phyloP scores from a whole-genome alignment of 2,888 invertebrate species.

The Smittia aterrima region DNA sequence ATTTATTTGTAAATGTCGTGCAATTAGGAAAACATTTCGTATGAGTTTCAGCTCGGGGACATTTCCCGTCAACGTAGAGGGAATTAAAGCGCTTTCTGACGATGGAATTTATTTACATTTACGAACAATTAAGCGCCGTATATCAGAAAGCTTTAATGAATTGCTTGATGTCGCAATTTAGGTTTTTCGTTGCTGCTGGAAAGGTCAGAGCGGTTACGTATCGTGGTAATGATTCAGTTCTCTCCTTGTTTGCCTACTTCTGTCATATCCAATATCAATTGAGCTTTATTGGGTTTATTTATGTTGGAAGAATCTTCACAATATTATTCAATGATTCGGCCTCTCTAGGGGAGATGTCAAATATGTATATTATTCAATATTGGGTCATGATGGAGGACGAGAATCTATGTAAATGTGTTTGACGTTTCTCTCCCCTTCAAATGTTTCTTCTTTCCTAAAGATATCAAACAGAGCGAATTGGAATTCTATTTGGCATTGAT shows the following conservation, averaged over 20 bases:
- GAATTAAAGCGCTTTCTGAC: neutral
- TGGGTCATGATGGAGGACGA: conserved; percentile 29
- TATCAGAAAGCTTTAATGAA: neutral
- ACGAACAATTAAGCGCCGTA: neutral
- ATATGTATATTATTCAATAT: conserved; percentile 26
- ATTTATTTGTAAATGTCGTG: conserved; percentile 26
- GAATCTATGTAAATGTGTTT: conserved; percentile 31
- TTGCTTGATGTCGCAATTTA: neutral
- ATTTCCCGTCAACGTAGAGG: neutral
- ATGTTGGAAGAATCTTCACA: neutral
- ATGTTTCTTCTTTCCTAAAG: neutral
- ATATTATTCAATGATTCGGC: conserved; percentile 18
- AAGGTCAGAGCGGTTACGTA: neutral
- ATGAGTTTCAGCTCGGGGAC: neutral
- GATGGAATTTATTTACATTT: conserved; percentile 10
- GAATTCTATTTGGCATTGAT: too few species aligned
- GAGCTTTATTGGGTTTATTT: conserved; percentile 3
- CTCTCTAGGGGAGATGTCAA: conserved; percentile 28
- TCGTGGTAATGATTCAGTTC: neutral
- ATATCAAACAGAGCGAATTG: neutral
- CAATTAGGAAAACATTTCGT: conserved; percentile 14
- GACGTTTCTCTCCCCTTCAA: conserved; percentile 22
- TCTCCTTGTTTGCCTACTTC: neutral
- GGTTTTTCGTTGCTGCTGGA: neutral
- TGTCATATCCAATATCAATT: conserved; percentile 8